Percentiles rank a stretch among this genome's conserved stretches.
These are phyloP conservation scores for Catalaphyllia jardinei DNA, from an alignment of 64 coral and sea anemone species.

Conservation along the genomic window DNA sequence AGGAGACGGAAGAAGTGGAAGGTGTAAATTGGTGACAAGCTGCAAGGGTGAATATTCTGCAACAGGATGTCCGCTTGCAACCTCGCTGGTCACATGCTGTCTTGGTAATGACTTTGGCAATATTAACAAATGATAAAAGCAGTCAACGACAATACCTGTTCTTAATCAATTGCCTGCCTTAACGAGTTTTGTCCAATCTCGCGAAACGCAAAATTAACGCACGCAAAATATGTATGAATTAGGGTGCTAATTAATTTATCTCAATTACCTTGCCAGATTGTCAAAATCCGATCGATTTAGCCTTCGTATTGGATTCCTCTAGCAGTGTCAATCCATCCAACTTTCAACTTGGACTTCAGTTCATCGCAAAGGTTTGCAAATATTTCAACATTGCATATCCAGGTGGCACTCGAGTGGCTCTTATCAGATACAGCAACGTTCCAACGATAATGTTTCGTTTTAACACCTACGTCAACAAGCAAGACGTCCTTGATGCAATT, in stretches of 20 bases:
- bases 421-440: conserved; percentile 23
- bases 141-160: too few relatives aligned
- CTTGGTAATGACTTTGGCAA: conserved; percentile 26
- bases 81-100: conserved; percentile 33
- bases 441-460: conserved; percentile 30
- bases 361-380: conserved; percentile 22
- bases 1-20: conserved; percentile 1
- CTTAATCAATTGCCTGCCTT: too few relatives aligned
- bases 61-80: not conserved
- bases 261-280: conserved; percentile 7
- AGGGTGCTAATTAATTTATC: too few relatives aligned
- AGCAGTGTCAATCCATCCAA: conserved; percentile 3
- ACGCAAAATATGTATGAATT: too few relatives aligned
- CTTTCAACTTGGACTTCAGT: conserved; percentile 31
- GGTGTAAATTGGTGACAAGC: conserved; percentile 23
- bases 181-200: too few relatives aligned
- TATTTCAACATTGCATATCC: conserved; percentile 27
- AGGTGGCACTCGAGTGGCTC: conserved; percentile 29
- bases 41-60: conserved; percentile 31
- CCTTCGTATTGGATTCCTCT: conserved; percentile 56
- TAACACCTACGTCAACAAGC: conserved; percentile 10
- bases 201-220: too few relatives aligned
- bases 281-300: conserved; percentile 50
- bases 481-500: conserved; percentile 17
- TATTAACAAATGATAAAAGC: too few relatives aligned